Conservation (phyloP, 2,113 vertebrate genomes). For the Lamprotornis superbus region DNA sequence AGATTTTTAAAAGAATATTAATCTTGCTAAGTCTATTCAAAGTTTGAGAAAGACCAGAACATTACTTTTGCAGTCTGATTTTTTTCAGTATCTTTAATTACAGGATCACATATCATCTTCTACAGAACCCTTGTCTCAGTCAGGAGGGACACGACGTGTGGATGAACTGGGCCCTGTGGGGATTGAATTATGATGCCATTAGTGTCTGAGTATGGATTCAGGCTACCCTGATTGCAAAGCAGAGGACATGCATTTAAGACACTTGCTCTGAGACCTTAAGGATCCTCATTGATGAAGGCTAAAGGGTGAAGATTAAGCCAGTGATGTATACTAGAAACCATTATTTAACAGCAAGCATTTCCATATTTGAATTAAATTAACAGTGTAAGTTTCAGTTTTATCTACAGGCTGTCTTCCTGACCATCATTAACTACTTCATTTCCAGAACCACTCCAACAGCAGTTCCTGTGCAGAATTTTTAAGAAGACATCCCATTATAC, state of each 20-base stretch:
- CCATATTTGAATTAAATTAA: slow-evolving; percentile 29
- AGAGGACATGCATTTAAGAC: not conserved
- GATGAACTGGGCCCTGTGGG: not conserved
- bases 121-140: not conserved
- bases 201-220: not conserved
- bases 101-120: not conserved
- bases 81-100: not conserved
- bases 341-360: slow-evolving; percentile 11
- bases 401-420: not conserved
- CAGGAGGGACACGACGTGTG: not conserved
- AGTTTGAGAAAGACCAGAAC: not conserved
- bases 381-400: not conserved
- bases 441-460: not conserved
- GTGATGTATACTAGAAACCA: not conserved
- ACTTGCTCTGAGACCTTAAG: not conserved
- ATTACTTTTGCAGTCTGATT: not conserved
- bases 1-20: not conserved
- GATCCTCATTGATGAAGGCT: not conserved
- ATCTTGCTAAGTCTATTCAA: not conserved
- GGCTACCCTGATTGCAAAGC: not conserved
- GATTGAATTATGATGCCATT: slow-evolving; percentile 8
- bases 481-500: not conserved
- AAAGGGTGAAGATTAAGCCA: not conserved
- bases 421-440: not conserved
- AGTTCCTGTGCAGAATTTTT: not conserved